Evolutionary conservation across 2,113 vertebrate species (phyloP).

Genomic region (Nothoprocta pentlandii): DNA sequence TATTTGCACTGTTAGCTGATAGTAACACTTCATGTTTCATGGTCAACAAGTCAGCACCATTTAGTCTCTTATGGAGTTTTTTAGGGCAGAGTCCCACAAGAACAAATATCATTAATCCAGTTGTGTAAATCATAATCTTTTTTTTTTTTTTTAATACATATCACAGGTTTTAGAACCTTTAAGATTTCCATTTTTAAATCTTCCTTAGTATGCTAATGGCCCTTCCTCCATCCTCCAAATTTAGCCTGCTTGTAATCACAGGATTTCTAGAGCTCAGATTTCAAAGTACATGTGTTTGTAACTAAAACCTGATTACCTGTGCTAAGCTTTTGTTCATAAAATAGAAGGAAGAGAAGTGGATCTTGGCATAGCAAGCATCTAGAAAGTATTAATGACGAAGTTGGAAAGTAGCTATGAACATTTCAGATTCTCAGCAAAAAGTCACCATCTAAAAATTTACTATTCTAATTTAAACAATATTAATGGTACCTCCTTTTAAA

Average conservation of each 20-base stretch:
- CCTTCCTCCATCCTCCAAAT: neutral
- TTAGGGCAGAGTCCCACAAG: neutral
- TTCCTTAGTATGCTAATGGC: neutral
- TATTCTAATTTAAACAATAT: neutral
- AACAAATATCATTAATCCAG: neutral
- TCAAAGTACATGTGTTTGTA: neutral
- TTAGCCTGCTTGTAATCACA: neutral
- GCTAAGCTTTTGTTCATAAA: neutral
- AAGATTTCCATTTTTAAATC: neutral
- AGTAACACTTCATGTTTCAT: neutral
- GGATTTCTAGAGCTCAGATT: neutral
- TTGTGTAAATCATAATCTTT: neutral
- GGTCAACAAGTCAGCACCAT: neutral
- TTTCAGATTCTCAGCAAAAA: neutral
- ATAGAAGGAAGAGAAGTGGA: neutral
- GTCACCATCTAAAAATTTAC: neutral
- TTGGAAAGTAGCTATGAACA: neutral
- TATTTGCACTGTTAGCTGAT: neutral
- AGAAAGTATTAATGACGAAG: neutral
- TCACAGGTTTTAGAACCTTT: neutral
- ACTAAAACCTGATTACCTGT: rapidly evolving
- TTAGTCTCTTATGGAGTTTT: neutral
- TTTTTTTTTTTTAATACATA: neutral
- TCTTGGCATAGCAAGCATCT: neutral
- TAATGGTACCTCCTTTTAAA: neutral